Evolutionary conservation across 2,888 invertebrate species (phyloP), one percentile per base, ranked within the genome.

Genomic region (Cryptocheilus praepositus): DNA sequence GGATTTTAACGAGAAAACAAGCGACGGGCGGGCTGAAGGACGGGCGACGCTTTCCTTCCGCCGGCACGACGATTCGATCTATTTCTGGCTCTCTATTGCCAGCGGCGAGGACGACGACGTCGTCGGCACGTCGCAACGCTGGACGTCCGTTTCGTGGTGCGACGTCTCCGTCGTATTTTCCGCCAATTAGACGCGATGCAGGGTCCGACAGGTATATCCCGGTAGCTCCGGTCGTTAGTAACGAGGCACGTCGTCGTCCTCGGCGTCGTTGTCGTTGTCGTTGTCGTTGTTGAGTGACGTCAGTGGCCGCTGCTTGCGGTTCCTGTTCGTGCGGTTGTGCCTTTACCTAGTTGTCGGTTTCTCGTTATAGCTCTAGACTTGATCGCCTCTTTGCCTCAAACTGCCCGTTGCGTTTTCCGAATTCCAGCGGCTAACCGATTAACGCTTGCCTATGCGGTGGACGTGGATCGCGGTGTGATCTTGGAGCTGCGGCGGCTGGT

Each of bases 161-260:
- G 61, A 67, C 72, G 70, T 79, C 76, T 73, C 61, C 70, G 74
- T 70, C 76, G 79, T 83, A 85, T 83, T 85, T 85, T 83, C 82
- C 82, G 81, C 77, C 84, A 82, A 85, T 85, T 85, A 84, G 81
- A 83, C 77, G 69, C 65, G 75, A 77, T 73, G 73, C 71, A 71
- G 70, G 65, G 73, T 65, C 74, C 71, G 80, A 79, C 79, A 79
- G 75, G 77, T 79, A 79, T 79, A 77, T 79, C 73, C 76, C 45
- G 25, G 36, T 66, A 65, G 61, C 65, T 5, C 19, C 45, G 74
- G 65, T 78, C 78, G 73, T 79, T 78, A 76, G 79, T 76, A 77
- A 75, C 73, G 67, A 69, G 49, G 59, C 70, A 60, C 70, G 64
- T 77, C 65, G 65, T 45, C 62, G 49, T 52, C 61, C 57, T 45